Evolutionary conservation across 2,888 invertebrate species (phyloP), one percentile per base, ranked within the genome.

Genomic region (Drosophila falleni): DNA sequence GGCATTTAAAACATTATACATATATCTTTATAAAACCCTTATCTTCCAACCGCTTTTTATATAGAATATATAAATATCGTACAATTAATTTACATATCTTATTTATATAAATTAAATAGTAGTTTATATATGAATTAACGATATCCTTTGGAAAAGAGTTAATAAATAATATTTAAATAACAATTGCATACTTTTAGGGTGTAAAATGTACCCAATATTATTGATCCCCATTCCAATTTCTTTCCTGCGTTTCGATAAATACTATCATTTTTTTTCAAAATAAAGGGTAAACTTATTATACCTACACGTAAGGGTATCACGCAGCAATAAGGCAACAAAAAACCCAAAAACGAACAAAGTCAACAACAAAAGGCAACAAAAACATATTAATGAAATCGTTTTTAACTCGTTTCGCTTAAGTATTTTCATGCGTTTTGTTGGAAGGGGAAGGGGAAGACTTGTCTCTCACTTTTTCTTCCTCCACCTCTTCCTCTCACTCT

Each of bases 371-470:
- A 74, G 60, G 49, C 64, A 81, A 78, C 72, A 76, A 75, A 71
- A 74, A 82, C 78, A 84, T 80, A 88, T 91, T 87, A 81, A 86
- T 80, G 82, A 87, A 86, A 82, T 81, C 82, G 85, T 79, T 86
- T 91, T 90, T 87, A 90, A 77, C 82, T 83, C 78, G 88, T 89
- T 90, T 89, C 83, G 78, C 73, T 78, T 71, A 89, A 84, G 89
- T 84, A 87, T 89, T 77, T 88, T 71, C 80, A 75, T 77, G 80
- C 75, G 76, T 77, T 75, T 69, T 63, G 76, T 59, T 60, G 15
- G 15, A 58, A 35, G 26, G 35, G 54, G n/a, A 44, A 44, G 31
- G 61, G 49, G 50, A 35, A 41, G 26, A 33, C 49, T 33, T 51
- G 44, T 49, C 16, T 62, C 46, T 23, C 37, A 19, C 47, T 42